Conservation (phyloP, 35 echinoderm and acorn worm species). For the Amphiura filiformis region DNA sequence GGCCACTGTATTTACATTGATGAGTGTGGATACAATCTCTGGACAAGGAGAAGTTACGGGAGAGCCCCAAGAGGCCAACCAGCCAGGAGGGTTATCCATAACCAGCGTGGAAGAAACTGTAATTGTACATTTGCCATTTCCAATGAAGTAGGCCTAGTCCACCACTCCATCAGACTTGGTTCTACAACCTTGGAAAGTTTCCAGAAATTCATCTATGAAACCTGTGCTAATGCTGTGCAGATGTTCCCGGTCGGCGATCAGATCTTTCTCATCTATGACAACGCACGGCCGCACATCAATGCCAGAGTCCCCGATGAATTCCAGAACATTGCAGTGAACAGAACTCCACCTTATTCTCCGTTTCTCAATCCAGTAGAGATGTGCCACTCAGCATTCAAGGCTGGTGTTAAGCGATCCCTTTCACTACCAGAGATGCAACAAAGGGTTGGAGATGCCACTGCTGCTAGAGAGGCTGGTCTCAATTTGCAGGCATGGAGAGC, state of each 20-base stretch:
- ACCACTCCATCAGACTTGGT: constrained; percentile 16
- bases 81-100: background rate
- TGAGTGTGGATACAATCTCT: constrained; percentile 13
- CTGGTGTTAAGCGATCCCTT: constrained; percentile 7
- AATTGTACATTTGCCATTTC: constrained; percentile 14
- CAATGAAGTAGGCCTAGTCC: constrained; percentile 14
- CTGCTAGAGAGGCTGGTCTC: constrained; percentile 23
- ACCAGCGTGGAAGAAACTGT: constrained; percentile 22
- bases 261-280: constrained; percentile 10
- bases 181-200: constrained; percentile 3
- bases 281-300: constrained; percentile 17
- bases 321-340: constrained; percentile 14
- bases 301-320: background rate
- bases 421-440: background rate
- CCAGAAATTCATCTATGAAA: background rate
- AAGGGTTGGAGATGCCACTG: constrained; percentile 15
- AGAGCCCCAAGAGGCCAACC: background rate
- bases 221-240: background rate
- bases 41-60: background rate
- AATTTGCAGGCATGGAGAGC: constrained; percentile 18
- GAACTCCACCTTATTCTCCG: constrained; percentile 14
- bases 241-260: constrained; percentile 16
- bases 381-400: constrained; percentile 34
- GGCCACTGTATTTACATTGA: constrained; percentile 8
- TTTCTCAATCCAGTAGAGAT: constrained; percentile 33